These are phyloP conservation scores for Anoplopoma fimbria DNA, from an alignment of 2,113 vertebrate species.

Conservation along the genomic window DNA sequence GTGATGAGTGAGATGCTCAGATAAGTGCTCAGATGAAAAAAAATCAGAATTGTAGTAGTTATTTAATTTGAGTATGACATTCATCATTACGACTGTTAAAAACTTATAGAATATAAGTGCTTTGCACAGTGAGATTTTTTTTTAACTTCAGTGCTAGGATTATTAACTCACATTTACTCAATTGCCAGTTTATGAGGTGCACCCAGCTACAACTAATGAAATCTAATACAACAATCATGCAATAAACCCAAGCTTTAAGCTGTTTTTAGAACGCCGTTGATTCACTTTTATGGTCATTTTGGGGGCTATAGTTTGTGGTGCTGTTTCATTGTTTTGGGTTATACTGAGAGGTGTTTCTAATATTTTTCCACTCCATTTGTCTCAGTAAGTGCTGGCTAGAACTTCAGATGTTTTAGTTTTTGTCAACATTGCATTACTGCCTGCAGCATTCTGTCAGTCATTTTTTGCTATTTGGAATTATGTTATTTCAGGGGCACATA, in stretches of 20 bases:
- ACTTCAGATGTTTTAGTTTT: not conserved
- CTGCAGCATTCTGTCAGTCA: not conserved
- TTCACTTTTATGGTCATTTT: not conserved
- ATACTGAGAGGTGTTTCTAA: not conserved
- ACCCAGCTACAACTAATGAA: constrained; percentile 3
- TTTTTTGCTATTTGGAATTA: not conserved
- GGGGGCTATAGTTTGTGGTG: not conserved
- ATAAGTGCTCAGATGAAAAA: not conserved
- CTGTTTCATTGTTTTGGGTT: not conserved
- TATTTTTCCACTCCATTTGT: not conserved
- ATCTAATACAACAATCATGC: not conserved
- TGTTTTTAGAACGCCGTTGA: not conserved
- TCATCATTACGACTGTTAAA: no score
- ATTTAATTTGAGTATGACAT: not conserved
- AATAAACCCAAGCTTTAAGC: not conserved
- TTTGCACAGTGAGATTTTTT: not conserved
- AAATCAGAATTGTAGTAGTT: constrained; percentile 1
- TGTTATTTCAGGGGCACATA: not conserved
- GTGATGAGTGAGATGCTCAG: constrained; percentile 25
- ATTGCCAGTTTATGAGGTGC: constrained; percentile 7
- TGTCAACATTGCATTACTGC: not conserved
- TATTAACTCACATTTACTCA: constrained; percentile 16
- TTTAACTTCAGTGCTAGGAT: constrained; percentile 15
- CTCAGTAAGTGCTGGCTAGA: not conserved
- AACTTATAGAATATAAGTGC: not conserved